Base-by-base conservation (phyloP, 2,888 invertebrate genomes). In the Limnephilus auricula region DNA sequence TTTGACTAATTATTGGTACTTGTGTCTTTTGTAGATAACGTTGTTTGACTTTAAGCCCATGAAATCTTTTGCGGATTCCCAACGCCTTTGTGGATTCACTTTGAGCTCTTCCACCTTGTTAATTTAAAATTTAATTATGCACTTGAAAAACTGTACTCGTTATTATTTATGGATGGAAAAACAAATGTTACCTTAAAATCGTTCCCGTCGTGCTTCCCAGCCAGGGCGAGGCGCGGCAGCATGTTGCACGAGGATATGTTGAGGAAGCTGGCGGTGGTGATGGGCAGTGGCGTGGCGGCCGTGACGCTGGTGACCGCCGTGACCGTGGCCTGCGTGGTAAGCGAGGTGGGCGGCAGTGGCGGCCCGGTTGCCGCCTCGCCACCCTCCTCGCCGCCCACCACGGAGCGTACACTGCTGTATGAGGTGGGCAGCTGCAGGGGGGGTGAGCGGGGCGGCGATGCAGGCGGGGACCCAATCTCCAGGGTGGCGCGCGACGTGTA, bases 401-500 rank as follows among this genome's bases (percentile, higher is more conserved):
- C 65, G n/a, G 65, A 65, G 65, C 65, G 65, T 6, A 65, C 65
- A n/a, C 65, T 65, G 94, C 94, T 94, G 94, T 95, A 95, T 91
- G 94, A 93, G 93, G 94, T 94, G 92, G 94, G 93, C 94, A 95
- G 94, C 94, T 95, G 95, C 94, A 95, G 94, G 93, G 95, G 94
- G 94, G 96, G 95, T 93, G 95, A 95, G 91, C 95, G 94, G 92
- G 94, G 94, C 0, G 78, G 34, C 5, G 85, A 85, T 0, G 85
- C 85, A 37, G 50, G 65, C 15, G 86, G 86, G 83, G 90, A 95
- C 94, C 95, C 96, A 94, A 96, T 96, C 95, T 96, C 96, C 93
- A 96, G 95, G 92, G 95, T 95, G 91, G 96, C 95, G 94, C 95
- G 95, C 94, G 96, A 95, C 93, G 96, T 96, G 94, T 96, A 96